Conservation (phyloP, 1,140 invertebrate genomes). For the Meloidogyne exigua region DNA sequence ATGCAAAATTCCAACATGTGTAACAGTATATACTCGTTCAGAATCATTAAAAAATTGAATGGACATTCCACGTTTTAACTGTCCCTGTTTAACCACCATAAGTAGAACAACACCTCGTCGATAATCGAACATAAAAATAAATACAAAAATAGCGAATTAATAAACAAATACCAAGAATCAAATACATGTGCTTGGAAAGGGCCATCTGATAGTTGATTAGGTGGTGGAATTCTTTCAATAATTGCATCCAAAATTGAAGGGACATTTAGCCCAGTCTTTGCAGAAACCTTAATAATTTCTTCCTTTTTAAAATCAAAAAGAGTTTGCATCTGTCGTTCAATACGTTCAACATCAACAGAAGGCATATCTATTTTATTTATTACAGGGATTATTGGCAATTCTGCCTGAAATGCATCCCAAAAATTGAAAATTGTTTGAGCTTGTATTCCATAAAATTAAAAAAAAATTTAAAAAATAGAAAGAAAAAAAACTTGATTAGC, state of each 20-base stretch:
- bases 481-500: constrained; percentile 76
- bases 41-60: constrained; percentile 71
- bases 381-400: constrained; percentile 83
- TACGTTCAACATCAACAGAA: constrained; percentile 56
- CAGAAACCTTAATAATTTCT: constrained; percentile 75
- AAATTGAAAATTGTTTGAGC: constrained; percentile 97
- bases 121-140: constrained; percentile 68
- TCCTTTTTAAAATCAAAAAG: constrained; percentile 79
- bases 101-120: constrained; percentile 81
- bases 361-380: constrained; percentile 94
- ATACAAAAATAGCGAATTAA: too few relatives aligned
- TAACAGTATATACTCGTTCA: constrained; percentile 76
- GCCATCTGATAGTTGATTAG: constrained; percentile 67
- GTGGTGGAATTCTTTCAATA: constrained; percentile 67
- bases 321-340: constrained; percentile 73
- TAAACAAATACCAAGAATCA: constrained; percentile 79
- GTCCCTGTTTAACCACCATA: constrained; percentile 68
- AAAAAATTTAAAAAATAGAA: constrained; percentile 8
- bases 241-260: constrained; percentile 64
- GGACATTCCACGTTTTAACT: constrained; percentile 64
- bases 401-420: constrained; percentile 80
- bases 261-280: constrained; percentile 72
- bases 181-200: constrained; percentile 81
- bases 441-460: constrained; percentile 76
- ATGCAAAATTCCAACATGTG: constrained; percentile 76